phyloP scores from a whole-genome alignment of 37 sponge, comb jelly and placozoan species.

The Agelas oroides region DNA sequence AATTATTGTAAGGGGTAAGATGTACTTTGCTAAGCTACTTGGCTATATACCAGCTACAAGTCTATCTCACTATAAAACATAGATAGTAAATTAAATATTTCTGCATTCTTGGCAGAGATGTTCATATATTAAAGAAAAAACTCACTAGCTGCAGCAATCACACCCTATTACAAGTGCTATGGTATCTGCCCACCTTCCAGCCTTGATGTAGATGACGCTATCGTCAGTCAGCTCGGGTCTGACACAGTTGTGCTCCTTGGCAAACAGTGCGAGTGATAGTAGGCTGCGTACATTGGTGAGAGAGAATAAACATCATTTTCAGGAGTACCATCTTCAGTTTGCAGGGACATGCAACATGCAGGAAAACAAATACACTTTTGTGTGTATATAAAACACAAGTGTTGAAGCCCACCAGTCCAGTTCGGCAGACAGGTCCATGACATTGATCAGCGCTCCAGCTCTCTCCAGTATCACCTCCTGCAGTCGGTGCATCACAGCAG shows the following conservation, averaged over 20 bases:
- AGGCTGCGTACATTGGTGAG: conserved; percentile 53
- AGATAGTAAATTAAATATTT: no score
- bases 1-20: no score
- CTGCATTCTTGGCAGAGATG: no score
- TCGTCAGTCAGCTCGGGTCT: conserved; percentile 82
- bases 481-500: conserved; percentile 93
- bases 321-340: no score
- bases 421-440: conserved; percentile 88
- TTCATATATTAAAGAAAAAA: no score
- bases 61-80: no score
- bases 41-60: no score
- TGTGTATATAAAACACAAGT: no score
- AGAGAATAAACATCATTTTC: neutral
- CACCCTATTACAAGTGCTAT: no score
- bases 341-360: neutral
- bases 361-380: no score
- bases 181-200: conserved; percentile 73
- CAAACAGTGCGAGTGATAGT: conserved; percentile 83
- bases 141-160: no score
- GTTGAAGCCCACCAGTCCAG: conserved; percentile 88
- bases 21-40: no score
- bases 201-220: conserved; percentile 78
- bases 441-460: conserved; percentile 47
- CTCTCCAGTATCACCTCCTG: conserved; percentile 90
- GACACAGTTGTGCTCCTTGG: conserved; percentile 85